phyloP scores from a whole-genome alignment of 2,113 vertebrate genomes.

The Catagonus wagneri region DNA sequence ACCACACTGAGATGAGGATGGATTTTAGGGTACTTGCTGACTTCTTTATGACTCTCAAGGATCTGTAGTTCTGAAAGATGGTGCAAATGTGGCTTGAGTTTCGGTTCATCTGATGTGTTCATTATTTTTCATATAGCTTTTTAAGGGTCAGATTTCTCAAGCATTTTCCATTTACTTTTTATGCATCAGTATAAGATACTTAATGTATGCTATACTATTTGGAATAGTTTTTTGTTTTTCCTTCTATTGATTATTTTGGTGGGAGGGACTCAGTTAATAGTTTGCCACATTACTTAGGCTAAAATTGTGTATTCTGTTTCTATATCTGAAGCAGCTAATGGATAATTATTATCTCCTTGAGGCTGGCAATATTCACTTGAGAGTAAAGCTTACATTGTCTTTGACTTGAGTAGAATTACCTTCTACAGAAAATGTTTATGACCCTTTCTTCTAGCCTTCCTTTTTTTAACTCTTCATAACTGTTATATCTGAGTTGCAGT shows the following conservation, averaged over 20 bases:
- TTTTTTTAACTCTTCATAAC: neutral
- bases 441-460: neutral
- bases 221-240: neutral
- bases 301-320: neutral
- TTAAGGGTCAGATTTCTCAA: neutral
- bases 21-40: neutral
- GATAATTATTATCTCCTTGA: constrained; percentile 4
- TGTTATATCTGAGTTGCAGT: neutral
- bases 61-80: neutral
- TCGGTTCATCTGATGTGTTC: neutral
- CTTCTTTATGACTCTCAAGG: neutral
- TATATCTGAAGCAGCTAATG: neutral
- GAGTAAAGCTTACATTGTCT: constrained; percentile 37
- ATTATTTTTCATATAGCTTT: neutral
- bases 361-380: neutral
- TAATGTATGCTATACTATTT: neutral
- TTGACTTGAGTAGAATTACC: neutral
- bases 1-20: neutral
- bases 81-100: neutral
- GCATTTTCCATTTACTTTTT: neutral
- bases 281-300: neutral
- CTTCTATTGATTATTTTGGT: constrained; percentile 30
- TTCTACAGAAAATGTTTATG: constrained; percentile 17
- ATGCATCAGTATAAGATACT: neutral
- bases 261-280: neutral